These are phyloP conservation scores for Guaruba guarouba DNA, from an alignment of 2,113 vertebrate genomes.

Conservation along the genomic window DNA sequence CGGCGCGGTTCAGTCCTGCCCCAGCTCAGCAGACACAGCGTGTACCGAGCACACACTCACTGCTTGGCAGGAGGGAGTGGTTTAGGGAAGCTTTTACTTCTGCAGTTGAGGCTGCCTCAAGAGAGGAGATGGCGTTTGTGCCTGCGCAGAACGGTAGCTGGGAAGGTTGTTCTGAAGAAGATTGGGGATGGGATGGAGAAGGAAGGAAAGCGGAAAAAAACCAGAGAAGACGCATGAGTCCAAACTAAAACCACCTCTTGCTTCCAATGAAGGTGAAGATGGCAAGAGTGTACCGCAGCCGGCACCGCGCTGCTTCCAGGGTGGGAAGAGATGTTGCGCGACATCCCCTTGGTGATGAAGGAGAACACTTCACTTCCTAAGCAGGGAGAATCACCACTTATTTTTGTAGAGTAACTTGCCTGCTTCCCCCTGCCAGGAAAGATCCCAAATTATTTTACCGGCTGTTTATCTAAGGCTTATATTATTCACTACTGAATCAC, in stretches of 20 bases:
- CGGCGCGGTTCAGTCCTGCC: neutral
- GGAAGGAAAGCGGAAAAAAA: neutral
- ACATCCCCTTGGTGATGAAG: constrained; percentile 18
- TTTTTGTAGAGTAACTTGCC: constrained; percentile 33
- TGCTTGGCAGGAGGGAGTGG: neutral
- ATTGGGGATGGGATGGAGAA: neutral
- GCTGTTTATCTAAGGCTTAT: constrained; percentile 10
- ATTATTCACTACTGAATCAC: constrained; percentile 41
- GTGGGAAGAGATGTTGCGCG: neutral
- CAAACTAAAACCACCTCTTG: neutral
- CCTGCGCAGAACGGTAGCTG: neutral
- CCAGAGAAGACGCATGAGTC: neutral
- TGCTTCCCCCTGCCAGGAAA: neutral
- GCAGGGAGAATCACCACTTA: constrained; percentile 39
- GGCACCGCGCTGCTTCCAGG: constrained; percentile 27
- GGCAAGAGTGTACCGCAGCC: neutral
- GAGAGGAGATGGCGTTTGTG: neutral
- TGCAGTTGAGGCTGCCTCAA: fast-evolving
- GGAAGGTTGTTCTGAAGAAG: neutral
- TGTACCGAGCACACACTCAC: fast-evolving
- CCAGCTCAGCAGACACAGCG: constrained; percentile 1
- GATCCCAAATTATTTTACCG: constrained; percentile 54
- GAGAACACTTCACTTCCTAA: constrained; percentile 52
- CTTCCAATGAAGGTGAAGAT: constrained; percentile 9
- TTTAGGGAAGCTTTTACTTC: neutral